These are phyloP conservation scores for Oscheius sp. DNA, from an alignment of 2,888 invertebrate species.

Conservation along the genomic window DNA sequence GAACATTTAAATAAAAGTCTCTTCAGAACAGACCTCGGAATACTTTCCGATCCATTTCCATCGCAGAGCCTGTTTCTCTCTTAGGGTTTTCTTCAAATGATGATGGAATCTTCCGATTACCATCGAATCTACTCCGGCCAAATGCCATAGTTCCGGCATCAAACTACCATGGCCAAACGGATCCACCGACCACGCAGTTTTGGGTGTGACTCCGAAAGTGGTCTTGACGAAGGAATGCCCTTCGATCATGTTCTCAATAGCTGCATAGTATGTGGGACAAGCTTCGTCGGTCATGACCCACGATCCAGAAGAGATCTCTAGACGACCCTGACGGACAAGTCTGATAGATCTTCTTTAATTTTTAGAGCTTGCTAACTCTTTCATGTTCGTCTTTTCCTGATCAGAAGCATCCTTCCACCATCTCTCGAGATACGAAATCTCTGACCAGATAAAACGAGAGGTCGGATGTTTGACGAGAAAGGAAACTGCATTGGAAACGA, in stretches of 20 bases:
- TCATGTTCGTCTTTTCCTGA: not conserved
- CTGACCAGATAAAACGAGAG: slow-evolving; percentile 95
- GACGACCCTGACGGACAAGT: slow-evolving; percentile 53
- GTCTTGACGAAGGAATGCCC: slow-evolving; percentile 77
- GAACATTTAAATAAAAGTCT: not conserved
- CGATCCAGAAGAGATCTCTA: slow-evolving; percentile 91
- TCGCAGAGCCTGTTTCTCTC: slow-evolving; percentile 86
- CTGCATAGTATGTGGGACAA: slow-evolving; percentile 87
- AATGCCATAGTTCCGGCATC: slow-evolving; percentile 87
- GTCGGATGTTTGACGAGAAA: slow-evolving; percentile 77
- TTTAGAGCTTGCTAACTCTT: not conserved
- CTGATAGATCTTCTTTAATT: slow-evolving; percentile 19
- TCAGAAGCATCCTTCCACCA: slow-evolving; percentile 83
- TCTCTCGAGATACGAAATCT: slow-evolving; percentile 86
- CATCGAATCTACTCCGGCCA: slow-evolving; percentile 85
- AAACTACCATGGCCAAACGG: slow-evolving; percentile 96
- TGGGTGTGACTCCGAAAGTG: slow-evolving; percentile 45
- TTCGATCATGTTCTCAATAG: slow-evolving; percentile 87
- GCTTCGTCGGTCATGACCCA: slow-evolving; percentile 98
- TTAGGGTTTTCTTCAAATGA: slow-evolving; percentile 87
- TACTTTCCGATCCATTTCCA: slow-evolving; percentile 82
- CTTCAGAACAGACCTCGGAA: slow-evolving; percentile 1
- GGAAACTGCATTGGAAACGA: slow-evolving; percentile 90
- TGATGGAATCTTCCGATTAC: slow-evolving; percentile 91
- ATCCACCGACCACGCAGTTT: slow-evolving; percentile 82